These are phyloP conservation scores for Cinclus mexicanus DNA, from an alignment of 2,113 vertebrate genomes.

Conservation along the genomic window DNA sequence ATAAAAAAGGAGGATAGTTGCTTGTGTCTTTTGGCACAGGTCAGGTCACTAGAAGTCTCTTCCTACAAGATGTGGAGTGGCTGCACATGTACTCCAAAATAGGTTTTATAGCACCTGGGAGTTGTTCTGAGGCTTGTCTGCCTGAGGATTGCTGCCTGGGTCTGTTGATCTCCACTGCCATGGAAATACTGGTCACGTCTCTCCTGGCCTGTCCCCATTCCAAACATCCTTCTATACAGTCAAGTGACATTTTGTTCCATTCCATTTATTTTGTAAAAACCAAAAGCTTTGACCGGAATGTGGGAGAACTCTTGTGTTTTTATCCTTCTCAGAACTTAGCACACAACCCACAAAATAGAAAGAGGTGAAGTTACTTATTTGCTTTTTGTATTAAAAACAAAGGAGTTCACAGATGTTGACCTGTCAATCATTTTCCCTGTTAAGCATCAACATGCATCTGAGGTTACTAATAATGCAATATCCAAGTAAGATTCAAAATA, in stretches of 20 bases:
- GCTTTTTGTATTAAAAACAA: neutral
- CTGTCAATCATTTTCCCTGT: neutral
- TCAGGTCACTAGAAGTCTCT: neutral
- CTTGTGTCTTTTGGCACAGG: neutral
- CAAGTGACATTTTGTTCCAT: neutral
- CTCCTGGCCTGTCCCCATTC: neutral
- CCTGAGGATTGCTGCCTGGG: neutral
- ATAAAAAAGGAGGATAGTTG: neutral
- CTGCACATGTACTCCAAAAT: neutral
- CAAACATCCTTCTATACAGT: neutral
- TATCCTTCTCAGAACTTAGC: neutral
- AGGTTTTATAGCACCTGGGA: neutral
- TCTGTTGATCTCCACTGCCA: neutral
- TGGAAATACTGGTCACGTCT: neutral
- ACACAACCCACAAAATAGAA: neutral
- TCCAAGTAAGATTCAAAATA: neutral
- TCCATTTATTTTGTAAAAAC: neutral
- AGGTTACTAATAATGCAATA: neutral
- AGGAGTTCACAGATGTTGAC: neutral
- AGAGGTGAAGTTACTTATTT: neutral
- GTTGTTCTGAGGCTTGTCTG: neutral
- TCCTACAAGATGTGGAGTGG: neutral
- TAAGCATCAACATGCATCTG: neutral
- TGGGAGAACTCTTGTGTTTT: neutral
- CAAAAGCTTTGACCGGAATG: neutral